phyloP scores from a whole-genome alignment of 1,140 invertebrate genomes.

The Mactra quadrangularis region DNA sequence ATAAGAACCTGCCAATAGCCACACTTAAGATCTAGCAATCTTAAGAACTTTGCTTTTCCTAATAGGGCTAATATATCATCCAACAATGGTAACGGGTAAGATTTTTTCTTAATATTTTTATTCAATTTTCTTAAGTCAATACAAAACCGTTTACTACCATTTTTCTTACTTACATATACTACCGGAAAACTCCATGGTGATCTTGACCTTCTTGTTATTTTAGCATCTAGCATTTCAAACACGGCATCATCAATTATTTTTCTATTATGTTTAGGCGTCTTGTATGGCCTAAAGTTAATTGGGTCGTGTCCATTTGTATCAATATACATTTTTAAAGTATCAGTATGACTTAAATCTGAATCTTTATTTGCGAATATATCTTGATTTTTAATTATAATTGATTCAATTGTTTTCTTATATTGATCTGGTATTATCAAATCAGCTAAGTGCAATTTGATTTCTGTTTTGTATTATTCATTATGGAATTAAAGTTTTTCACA shows the following conservation, averaged over 20 bases:
- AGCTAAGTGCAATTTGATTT: no score
- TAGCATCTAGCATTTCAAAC: conserved; percentile 63
- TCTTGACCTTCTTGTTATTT: conserved; percentile 54
- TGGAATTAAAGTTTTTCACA: conserved; percentile 11
- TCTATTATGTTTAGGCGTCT: conserved; percentile 58
- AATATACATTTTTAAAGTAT: conserved; percentile 61
- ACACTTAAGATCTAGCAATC: conserved; percentile 17
- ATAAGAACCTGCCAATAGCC: conserved; percentile 31
- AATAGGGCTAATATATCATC: conserved; percentile 23
- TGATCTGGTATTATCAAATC: not conserved
- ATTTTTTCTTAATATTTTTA: not conserved
- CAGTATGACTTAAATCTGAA: conserved; percentile 50
- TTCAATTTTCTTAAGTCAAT: not conserved
- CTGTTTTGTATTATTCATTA: not conserved
- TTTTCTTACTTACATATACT: conserved; percentile 11
- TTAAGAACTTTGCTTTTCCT: conserved; percentile 44
- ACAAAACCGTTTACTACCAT: not conserved
- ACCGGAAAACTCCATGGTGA: conserved; percentile 71
- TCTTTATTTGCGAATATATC: no score
- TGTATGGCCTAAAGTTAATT: conserved; percentile 64
- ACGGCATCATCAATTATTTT: conserved; percentile 40
- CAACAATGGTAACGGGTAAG: not conserved
- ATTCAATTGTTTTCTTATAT: not conserved
- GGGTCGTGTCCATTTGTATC: conserved; percentile 54
- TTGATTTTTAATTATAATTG: not conserved